Evolutionary conservation across 2,888 invertebrate species (phyloP).

Genomic region (Anaspis maculata): DNA sequence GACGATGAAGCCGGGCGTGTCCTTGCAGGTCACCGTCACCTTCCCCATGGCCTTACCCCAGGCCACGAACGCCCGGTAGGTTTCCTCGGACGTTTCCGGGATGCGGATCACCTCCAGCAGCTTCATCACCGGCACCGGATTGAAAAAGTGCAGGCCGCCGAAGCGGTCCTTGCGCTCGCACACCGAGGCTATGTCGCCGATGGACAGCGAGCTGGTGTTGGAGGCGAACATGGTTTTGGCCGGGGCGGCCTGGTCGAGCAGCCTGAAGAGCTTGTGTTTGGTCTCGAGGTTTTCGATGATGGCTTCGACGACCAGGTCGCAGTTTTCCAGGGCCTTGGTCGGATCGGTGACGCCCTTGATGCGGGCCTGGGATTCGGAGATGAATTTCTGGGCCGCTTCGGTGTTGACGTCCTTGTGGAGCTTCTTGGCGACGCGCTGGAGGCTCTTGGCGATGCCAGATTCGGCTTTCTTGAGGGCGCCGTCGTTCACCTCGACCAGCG

Average conservation of each 20-base stretch:
- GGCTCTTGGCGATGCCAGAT: conserved; percentile 57
- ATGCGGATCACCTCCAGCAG: conserved; percentile 74
- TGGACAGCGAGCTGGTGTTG: conserved; percentile 82
- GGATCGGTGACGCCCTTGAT: conserved; percentile 57
- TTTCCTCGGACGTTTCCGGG: conserved; percentile 66
- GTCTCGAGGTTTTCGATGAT: conserved; percentile 72
- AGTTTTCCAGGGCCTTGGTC: conserved; percentile 51
- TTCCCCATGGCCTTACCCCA: conserved; percentile 81
- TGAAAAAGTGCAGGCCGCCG: conserved; percentile 87
- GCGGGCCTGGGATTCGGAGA: conserved; percentile 49
- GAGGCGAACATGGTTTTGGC: conserved; percentile 73
- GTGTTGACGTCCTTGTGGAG: conserved; percentile 60
- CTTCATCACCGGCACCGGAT: conserved; percentile 87
- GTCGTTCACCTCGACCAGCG: conserved; percentile 67
- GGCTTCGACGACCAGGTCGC: conserved; percentile 78
- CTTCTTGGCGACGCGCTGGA: conserved; percentile 74
- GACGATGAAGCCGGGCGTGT: conserved; percentile 88
- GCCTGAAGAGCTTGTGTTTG: conserved; percentile 62
- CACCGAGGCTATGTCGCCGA: conserved; percentile 67
- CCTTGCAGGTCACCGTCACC: conserved; percentile 79
- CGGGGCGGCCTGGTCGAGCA: conserved; percentile 65
- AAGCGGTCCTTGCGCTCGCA: conserved; percentile 64
- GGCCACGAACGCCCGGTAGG: conserved; percentile 61
- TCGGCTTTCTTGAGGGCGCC: conserved; percentile 66
- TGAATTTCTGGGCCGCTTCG: conserved; percentile 54